These are phyloP conservation scores for Rhinolophus ferrumequinum DNA, from an alignment of 2,113 vertebrate species.

Conservation along the genomic window DNA sequence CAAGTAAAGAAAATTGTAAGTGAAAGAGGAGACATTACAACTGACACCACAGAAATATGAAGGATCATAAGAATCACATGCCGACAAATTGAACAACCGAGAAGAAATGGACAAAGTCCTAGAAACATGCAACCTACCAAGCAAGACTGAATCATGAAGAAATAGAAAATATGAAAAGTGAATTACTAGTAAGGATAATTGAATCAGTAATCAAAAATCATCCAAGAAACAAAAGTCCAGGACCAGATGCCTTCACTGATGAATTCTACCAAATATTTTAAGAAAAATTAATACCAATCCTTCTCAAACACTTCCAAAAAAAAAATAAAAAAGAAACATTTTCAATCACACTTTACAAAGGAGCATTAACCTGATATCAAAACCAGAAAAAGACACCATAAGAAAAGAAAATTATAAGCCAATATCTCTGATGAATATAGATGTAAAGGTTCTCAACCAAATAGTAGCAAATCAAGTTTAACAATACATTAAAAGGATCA, in stretches of 20 bases:
- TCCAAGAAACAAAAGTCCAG: not conserved
- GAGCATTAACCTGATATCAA: not conserved
- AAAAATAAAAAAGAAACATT: not conserved
- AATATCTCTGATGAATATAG: no score
- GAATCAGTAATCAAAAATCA: not conserved
- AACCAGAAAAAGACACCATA: not conserved
- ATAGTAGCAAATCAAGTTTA: no score
- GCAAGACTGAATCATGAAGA: not conserved
- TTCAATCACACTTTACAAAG: not conserved
- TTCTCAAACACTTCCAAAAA: not conserved
- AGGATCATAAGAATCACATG: not conserved
- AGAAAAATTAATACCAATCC: not conserved
- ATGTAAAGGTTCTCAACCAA: no score
- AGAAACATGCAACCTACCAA: not conserved
- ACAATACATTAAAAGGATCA: no score
- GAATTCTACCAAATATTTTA: not conserved
- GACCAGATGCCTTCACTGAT: not conserved
- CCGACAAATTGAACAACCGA: not conserved
- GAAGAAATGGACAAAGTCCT: not conserved
- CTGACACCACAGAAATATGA: not conserved
- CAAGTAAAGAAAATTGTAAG: not conserved
- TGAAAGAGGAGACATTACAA: not conserved
- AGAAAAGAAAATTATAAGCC: not conserved
- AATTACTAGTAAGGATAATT: not conserved
- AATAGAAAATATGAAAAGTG: not conserved